A percentile compares a stretch with the other conserved stretches of the same genome.
Conservation (phyloP, 2,113 vertebrate genomes). For the Mystacornis crossleyi region DNA sequence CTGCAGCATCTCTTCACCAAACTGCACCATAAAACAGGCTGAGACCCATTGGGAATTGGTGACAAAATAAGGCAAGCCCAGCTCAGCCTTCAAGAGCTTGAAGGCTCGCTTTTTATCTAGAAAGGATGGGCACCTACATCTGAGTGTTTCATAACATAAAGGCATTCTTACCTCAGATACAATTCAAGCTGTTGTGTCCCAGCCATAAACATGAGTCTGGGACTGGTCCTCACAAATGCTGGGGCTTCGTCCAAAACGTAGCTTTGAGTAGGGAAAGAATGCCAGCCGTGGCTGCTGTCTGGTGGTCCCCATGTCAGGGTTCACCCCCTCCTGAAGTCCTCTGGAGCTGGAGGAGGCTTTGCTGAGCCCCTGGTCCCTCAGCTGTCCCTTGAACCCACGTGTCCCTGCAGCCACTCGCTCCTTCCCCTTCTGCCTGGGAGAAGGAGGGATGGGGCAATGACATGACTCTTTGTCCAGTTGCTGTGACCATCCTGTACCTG, state of each 20-base stretch:
- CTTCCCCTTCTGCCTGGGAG: accelerated
- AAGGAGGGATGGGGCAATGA: neutral
- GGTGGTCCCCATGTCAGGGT: accelerated
- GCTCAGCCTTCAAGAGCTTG: neutral
- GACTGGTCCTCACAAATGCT: neutral
- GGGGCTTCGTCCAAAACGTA: neutral
- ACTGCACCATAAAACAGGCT: accelerated
- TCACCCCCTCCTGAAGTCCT: neutral
- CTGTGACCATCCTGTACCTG: neutral
- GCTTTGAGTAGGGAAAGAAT: neutral
- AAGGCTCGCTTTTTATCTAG: neutral
- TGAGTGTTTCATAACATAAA: neutral
- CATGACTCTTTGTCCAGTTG: accelerated
- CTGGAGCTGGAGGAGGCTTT: neutral
- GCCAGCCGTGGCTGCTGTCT: accelerated
- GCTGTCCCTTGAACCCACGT: accelerated
- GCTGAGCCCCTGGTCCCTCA: neutral
- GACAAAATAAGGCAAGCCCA: neutral
- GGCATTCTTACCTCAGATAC: too few species aligned
- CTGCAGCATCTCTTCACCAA: neutral
- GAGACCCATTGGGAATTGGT: accelerated
- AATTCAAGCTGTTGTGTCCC: neutral
- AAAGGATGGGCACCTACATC: neutral
- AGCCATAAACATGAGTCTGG: neutral
- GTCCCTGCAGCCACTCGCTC: accelerated